Conservation (phyloP, 2,113 vertebrate genomes). For the Cardinalis cardinalis region DNA sequence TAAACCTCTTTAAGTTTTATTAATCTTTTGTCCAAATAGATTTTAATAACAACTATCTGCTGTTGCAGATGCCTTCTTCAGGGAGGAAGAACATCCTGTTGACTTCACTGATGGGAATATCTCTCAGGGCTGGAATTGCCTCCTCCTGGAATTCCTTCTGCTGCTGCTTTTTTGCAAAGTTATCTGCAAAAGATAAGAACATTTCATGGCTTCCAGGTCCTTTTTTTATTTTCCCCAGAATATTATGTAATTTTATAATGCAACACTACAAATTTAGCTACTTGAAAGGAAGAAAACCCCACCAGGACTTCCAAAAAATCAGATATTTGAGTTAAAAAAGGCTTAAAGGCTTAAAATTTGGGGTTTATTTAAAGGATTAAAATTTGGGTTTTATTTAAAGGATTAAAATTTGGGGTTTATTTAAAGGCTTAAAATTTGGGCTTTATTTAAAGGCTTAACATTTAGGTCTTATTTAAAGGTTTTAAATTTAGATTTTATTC, state of each 20-base stretch:
- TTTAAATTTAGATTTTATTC: not conserved
- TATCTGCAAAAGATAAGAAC: slow-evolving; percentile 72
- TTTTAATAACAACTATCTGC: not conserved
- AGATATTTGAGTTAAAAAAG: not conserved
- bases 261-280: not conserved
- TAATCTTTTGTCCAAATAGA: not conserved
- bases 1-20: not conserved
- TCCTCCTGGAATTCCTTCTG: slow-evolving; percentile 70
- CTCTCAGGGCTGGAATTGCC: slow-evolving; percentile 82
- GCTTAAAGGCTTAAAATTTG: not conserved
- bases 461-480: too few species aligned
- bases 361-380: too few species aligned
- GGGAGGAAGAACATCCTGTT: slow-evolving; percentile 86
- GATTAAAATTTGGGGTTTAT: too few species aligned
- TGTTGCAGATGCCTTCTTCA: not conserved
- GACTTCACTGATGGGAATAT: slow-evolving; percentile 88
- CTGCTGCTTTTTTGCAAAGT: slow-evolving; percentile 81
- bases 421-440: not conserved
- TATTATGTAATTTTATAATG: not conserved
- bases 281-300: not conserved
- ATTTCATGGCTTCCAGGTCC: not conserved
- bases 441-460: not conserved
- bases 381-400: not conserved
- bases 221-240: not conserved
- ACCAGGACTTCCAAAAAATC: not conserved